phyloP scores from a whole-genome alignment of 1,140 invertebrate species.

The Periplaneta americana region DNA sequence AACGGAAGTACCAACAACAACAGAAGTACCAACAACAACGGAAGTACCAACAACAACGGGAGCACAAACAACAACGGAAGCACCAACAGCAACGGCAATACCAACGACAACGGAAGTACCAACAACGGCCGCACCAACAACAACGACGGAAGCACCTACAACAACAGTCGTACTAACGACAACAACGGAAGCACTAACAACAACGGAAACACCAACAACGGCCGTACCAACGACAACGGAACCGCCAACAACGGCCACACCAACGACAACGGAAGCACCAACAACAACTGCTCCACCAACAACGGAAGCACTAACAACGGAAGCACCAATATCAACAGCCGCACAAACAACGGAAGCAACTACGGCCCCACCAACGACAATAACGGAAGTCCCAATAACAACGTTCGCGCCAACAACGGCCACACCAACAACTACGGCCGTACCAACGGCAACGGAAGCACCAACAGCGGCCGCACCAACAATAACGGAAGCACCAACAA shows the following conservation, averaged over 20 bases:
- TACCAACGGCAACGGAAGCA: neutral
- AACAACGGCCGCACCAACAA: slow-evolving; percentile 13
- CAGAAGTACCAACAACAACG: too few species aligned
- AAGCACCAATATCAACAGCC: neutral
- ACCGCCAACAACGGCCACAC: neutral
- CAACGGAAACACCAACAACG: slow-evolving; percentile 11
- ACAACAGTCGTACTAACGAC: slow-evolving; percentile 6
- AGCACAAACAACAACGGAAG: slow-evolving; percentile 10
- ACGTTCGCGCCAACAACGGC: neutral
- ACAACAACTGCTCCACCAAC: neutral
- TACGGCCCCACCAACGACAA: neutral
- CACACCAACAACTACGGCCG: neutral
- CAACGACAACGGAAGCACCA: neutral
- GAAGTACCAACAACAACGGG: slow-evolving; percentile 8
- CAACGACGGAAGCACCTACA: slow-evolving; percentile 8
- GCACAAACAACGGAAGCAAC: neutral
- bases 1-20: too few species aligned
- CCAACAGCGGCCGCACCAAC: neutral
- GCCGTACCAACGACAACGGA: slow-evolving; percentile 1
- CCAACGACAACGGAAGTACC: slow-evolving; percentile 7
- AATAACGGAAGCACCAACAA: neutral
- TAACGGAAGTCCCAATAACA: neutral
- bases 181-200: slow-evolving; percentile 10
- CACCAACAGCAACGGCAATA: slow-evolving; percentile 10
- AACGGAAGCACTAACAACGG: neutral